A percentile compares a stretch with the other conserved stretches of the same genome.
Evolutionary conservation across 2,888 invertebrate species (phyloP).

Genomic region (Loripinus fragilis): DNA sequence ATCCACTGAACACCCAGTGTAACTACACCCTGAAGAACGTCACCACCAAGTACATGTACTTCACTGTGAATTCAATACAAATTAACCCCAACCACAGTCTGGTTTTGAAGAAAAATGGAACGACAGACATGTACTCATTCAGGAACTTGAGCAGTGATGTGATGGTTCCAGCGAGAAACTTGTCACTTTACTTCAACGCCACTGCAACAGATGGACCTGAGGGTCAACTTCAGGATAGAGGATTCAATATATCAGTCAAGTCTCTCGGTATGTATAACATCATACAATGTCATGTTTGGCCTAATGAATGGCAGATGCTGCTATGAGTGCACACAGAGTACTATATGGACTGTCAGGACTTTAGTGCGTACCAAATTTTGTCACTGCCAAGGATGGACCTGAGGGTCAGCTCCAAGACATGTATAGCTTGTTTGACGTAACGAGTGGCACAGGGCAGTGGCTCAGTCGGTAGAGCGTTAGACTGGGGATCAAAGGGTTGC

Average conservation of each 20-base stretch:
- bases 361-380: too few species aligned
- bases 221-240: neutral
- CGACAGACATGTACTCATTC: neutral
- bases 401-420: too few species aligned
- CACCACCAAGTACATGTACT: conserved; percentile 34
- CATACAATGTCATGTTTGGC: too few species aligned
- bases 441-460: too few species aligned
- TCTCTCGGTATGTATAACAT: neutral
- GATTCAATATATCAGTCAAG: neutral
- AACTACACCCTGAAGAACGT: conserved; percentile 86
- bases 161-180: neutral
- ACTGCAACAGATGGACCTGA: neutral
- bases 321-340: too few species aligned
- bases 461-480: too few species aligned
- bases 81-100: conserved; percentile 31
- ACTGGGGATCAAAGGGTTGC: too few species aligned
- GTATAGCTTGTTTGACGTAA: too few species aligned
- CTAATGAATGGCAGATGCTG: too few species aligned
- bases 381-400: too few species aligned
- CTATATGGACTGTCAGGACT: too few species aligned
- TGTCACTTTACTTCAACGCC: conserved; percentile 9
- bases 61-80: conserved; percentile 42
- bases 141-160: neutral
- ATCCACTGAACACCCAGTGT: conserved; percentile 87
- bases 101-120: neutral